Evolutionary conservation across 2,797 vertebrate species (phyloP), one percentile per base, ranked within the genome.

Genomic region (Sebastes vulpes): DNA sequence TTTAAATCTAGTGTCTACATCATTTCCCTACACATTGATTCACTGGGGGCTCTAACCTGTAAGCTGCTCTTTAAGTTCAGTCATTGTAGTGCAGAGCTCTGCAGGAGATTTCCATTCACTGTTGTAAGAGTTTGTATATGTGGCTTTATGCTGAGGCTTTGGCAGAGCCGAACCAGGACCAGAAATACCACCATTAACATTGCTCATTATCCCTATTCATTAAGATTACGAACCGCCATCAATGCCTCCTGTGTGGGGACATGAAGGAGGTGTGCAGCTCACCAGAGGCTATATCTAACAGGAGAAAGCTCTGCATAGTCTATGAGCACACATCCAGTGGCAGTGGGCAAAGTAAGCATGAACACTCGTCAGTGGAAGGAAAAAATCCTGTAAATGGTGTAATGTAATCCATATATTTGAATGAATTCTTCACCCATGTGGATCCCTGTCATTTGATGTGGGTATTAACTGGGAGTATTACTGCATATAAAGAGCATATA

Each of bases 401-500:
- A 46, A 46, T 73, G 57, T 84, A 81, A 84, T 82, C 68, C 69
- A 82, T 81, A 70, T 76, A 86, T 80, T 71, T 81, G 57, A 56
- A 83, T 59, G 72, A 85, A 81, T 76, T 57, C 52, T 59, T 21
- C 59, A 23, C 57, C 66, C 57, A 59, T 53, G 67, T 68, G 74
- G 74, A 77, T 25, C 65, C n/a, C 78, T 77, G 70, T 85, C 75
- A 75, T 86, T 76, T 58, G 54, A 79, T 70, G 75, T 83, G 86
- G 75, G 78, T 84, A 88, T 91, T 76, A 89, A 77, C 42, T 35
- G 11, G 2, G 46, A 60, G 65, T 38, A 83, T 88, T 75, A 79
- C 77, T 53, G 54, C 78, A 83, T 64, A 84, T 73, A 87, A 77
- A 83, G 74, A 72, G 68, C 38, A 80, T 81, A 71, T 82, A 88